These are phyloP conservation scores for Brienomyrus longianalis DNA, from an alignment of 2,113 vertebrate species.

Conservation along the genomic window DNA sequence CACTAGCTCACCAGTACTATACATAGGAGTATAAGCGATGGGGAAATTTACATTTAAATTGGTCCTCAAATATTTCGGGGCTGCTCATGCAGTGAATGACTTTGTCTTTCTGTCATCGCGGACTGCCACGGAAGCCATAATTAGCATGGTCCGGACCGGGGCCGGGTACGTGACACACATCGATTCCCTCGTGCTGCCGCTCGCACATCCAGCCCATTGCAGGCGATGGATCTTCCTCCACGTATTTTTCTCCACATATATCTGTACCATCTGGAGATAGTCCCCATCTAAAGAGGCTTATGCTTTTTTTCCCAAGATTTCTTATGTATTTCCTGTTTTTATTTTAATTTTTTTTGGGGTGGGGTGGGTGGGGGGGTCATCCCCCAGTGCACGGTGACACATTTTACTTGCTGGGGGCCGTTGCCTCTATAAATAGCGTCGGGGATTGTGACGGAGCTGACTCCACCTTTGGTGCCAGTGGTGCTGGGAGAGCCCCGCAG, in stretches of 20 bases:
- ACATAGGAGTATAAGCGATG: constrained; percentile 8
- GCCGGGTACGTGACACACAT: background rate
- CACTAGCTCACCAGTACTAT: background rate
- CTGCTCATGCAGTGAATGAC: constrained; percentile 14
- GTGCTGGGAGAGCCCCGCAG: background rate
- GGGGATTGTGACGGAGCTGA: background rate
- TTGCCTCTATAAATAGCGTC: constrained; percentile 15
- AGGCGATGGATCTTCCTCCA: background rate
- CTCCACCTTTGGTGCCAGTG: constrained; percentile 11
- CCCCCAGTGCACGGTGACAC: background rate
- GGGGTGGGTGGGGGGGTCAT: background rate
- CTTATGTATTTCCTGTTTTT: background rate
- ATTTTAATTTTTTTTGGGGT: background rate
- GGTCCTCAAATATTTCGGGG: constrained; percentile 18
- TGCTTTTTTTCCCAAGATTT: background rate
- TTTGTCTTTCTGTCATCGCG: constrained; percentile 9
- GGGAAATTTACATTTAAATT: constrained; percentile 21
- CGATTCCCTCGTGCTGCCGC: background rate
- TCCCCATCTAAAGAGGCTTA: background rate
- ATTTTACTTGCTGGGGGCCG: background rate
- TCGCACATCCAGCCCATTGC: background rate
- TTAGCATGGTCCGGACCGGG: constrained; percentile 1
- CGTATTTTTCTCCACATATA: background rate
- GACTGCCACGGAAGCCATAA: constrained; percentile 11
- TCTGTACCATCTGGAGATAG: background rate